Conservation (phyloP, 1,140 invertebrate species). For the Capitella teleta region DNA sequence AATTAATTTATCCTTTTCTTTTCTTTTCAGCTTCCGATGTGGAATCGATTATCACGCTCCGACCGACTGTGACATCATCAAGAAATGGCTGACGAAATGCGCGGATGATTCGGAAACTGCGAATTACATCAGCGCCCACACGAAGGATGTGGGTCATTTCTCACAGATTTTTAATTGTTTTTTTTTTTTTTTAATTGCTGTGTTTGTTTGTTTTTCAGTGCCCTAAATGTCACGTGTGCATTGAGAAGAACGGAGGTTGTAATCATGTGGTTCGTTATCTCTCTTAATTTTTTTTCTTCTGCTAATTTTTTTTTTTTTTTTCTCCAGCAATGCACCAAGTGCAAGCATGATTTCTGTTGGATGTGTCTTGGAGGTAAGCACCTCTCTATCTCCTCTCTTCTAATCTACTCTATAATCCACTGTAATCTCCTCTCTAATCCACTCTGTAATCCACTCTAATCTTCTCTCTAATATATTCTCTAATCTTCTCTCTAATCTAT, state of each 20-base stretch:
- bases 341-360: conserved; percentile 99
- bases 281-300: not conserved
- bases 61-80: conserved; percentile 89
- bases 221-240: conserved; percentile 97
- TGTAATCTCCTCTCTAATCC: no score
- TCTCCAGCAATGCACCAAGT: conserved; percentile 79
- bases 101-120: conserved; percentile 98
- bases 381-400: no score
- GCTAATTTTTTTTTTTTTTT: conserved; percentile 1
- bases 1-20: not conserved
- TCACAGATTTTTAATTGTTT: not conserved
- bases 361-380: conserved; percentile 72
- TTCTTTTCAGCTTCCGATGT: conserved; percentile 63
- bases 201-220: conserved; percentile 51
- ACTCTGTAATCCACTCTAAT: no score
- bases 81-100: conserved; percentile 97
- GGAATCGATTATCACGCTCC: conserved; percentile 96
- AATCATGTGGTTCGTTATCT: conserved; percentile 74
- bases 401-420: no score
- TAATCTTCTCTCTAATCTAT: no score
- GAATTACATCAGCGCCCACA: conserved; percentile 97
- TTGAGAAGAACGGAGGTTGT: conserved; percentile 98
- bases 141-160: conserved; percentile 69
- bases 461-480: no score
- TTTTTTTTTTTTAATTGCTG: not conserved